These are phyloP conservation scores for Notocelia uddmanniana DNA, from an alignment of 2,888 invertebrate species.

Conservation along the genomic window DNA sequence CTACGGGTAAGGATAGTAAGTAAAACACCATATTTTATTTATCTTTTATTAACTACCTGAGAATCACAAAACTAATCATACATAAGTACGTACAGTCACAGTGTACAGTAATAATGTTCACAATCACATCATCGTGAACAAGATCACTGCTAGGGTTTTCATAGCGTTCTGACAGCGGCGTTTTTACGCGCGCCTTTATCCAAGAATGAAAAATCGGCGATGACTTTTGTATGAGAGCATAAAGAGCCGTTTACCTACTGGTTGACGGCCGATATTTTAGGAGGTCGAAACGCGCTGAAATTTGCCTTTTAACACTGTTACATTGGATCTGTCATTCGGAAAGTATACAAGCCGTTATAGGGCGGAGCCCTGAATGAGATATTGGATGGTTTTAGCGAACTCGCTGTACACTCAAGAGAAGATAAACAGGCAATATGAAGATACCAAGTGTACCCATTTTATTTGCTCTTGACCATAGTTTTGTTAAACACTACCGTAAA, in stretches of 20 bases:
- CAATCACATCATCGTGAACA: conserved; percentile 74
- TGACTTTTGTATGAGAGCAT: neutral
- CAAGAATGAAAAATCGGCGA: neutral
- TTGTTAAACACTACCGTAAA: no score
- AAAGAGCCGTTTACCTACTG: neutral
- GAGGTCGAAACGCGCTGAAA: conserved; percentile 16
- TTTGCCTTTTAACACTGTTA: neutral
- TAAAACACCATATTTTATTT: conserved; percentile 19
- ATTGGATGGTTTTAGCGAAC: neutral
- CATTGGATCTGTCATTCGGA: conserved; percentile 50
- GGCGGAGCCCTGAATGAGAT: neutral
- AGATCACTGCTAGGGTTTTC: conserved; percentile 62
- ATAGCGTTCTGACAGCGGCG: conserved; percentile 1
- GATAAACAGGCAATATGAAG: no score
- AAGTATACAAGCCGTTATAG: conserved; percentile 17
- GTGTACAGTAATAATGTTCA: conserved; percentile 73
- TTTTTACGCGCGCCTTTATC: neutral
- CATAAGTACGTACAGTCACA: conserved; percentile 25
- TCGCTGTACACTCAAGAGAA: no score
- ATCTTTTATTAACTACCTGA: conserved; percentile 31
- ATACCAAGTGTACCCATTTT: no score
- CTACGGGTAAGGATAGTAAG: conserved; percentile 14
- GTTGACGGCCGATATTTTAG: neutral
- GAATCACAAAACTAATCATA: conserved; percentile 42
- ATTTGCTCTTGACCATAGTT: no score